A percentile compares a stretch with the other conserved stretches of the same genome.
Evolutionary conservation across 2,888 invertebrate genomes (phyloP).

Genomic region (Tineola bisselliella): DNA sequence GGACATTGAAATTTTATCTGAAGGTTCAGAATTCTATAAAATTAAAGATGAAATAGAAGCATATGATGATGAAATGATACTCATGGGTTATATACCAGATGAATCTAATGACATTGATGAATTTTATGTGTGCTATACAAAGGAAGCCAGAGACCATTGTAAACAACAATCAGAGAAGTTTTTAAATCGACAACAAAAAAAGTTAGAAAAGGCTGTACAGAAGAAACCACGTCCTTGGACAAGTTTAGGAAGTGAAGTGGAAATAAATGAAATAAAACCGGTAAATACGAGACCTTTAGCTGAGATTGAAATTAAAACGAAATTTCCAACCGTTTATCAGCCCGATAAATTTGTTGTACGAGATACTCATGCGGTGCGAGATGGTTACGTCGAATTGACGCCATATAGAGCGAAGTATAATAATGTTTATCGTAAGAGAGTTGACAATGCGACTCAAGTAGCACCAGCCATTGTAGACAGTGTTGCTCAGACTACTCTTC

Average conservation of each 20-base stretch:
- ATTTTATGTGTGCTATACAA: constrained; percentile 74
- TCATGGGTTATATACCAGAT: constrained; percentile 75
- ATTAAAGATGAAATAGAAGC: constrained; percentile 44
- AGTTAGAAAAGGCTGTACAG: constrained; percentile 64
- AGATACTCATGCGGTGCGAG: constrained; percentile 66
- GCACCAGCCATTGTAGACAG: constrained; percentile 50
- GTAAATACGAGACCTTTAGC: constrained; percentile 67
- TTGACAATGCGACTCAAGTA: constrained; percentile 69
- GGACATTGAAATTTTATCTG: constrained; percentile 67
- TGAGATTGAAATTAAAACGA: constrained; percentile 74
- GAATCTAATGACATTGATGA: constrained; percentile 71
- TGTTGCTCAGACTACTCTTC: constrained; percentile 73
- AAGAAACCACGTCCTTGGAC: constrained; percentile 69
- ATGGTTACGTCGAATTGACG: constrained; percentile 75
- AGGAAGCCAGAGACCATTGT: constrained; percentile 63
- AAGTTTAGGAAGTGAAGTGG: constrained; percentile 72
- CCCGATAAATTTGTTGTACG: constrained; percentile 62
- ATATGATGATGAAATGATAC: constrained; percentile 48
- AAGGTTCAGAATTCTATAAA: constrained; percentile 50
- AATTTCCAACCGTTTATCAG: constrained; percentile 63
- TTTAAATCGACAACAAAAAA: constrained; percentile 67
- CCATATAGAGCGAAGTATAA: constrained; percentile 66
- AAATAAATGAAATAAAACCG: constrained; percentile 66
- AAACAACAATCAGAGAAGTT: constrained; percentile 58
- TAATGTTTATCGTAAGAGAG: constrained; percentile 64